phyloP scores from a whole-genome alignment of 2,113 vertebrate genomes.

The Lophotis ruficrista region DNA sequence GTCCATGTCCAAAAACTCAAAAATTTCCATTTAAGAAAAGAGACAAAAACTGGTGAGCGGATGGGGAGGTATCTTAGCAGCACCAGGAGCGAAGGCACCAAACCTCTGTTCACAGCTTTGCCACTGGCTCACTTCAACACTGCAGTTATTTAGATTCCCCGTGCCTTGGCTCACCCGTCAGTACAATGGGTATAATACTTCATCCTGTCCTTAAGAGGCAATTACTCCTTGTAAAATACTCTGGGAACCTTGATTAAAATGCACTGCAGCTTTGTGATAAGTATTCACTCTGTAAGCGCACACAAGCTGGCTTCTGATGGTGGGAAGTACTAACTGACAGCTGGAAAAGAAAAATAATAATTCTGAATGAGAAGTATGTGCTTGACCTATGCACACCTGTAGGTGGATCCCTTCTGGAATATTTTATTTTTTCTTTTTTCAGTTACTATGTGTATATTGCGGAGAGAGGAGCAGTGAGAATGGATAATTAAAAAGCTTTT shows the following conservation, averaged over 20 bases:
- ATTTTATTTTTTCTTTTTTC: neutral
- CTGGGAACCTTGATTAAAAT: conserved; percentile 65
- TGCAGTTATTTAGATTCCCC: conserved; percentile 36
- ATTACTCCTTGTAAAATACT: conserved; percentile 56
- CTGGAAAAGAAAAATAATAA: conserved; percentile 25
- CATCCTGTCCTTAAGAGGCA: conserved; percentile 61
- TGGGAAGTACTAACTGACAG: neutral
- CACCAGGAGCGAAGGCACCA: neutral
- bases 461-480: neutral
- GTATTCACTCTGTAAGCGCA: neutral
- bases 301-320: neutral
- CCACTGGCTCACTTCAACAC: conserved; percentile 10
- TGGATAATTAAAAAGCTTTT: conserved; percentile 47
- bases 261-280: conserved; percentile 44
- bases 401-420: conserved; percentile 2
- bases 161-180: conserved; percentile 35
- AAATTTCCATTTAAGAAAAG: neutral
- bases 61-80: neutral
- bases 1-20: neutral
- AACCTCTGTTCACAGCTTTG: neutral
- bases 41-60: neutral
- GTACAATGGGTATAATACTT: conserved; percentile 64
- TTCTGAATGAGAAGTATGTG: neutral
- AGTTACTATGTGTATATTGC: neutral
- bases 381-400: conserved; percentile 29